These are phyloP conservation scores for Hormiphora californensis DNA, from an alignment of 37 sponge, comb jelly and placozoan genomes.

Conservation along the genomic window DNA sequence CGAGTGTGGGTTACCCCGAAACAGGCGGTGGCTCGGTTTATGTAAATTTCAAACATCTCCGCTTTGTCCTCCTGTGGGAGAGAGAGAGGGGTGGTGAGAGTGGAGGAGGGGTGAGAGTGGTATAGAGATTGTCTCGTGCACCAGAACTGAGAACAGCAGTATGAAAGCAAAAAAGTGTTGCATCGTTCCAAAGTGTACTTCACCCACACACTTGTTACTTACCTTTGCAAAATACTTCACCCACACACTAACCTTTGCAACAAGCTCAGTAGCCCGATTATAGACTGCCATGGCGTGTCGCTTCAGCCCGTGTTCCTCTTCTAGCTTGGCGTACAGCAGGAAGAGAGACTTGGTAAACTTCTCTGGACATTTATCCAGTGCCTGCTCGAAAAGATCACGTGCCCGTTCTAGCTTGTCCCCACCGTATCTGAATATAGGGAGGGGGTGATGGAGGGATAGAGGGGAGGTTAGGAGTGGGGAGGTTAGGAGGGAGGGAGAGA, in stretches of 20 bases:
- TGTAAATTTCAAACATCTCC: slow-evolving; percentile 92
- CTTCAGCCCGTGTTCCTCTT: slow-evolving; percentile 91
- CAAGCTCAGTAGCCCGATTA: slow-evolving; percentile 88
- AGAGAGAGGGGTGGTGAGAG: too few relatives aligned
- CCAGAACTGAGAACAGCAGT: too few relatives aligned
- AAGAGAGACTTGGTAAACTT: slow-evolving; percentile 60
- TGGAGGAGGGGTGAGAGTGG: too few relatives aligned
- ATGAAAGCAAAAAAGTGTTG: too few relatives aligned
- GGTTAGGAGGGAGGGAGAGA: neutral
- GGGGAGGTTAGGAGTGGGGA: too few relatives aligned
- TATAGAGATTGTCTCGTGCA: too few relatives aligned
- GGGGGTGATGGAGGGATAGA: too few relatives aligned
- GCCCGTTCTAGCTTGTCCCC: slow-evolving; percentile 92
- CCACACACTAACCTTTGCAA: slow-evolving; percentile 22
- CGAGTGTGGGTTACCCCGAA: slow-evolving; percentile 88
- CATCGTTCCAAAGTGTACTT: too few relatives aligned
- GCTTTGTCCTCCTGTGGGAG: slow-evolving; percentile 25
- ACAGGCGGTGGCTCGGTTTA: slow-evolving; percentile 78
- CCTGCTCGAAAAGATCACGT: slow-evolving; percentile 93
- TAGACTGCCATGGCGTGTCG: slow-evolving; percentile 97
- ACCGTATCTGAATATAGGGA: slow-evolving; percentile 69
- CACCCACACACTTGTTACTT: too few relatives aligned
- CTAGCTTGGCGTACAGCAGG: slow-evolving; percentile 91
- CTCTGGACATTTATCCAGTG: slow-evolving; percentile 80
- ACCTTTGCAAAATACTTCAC: neutral